phyloP scores from a whole-genome alignment of 1,140 invertebrate genomes.

The Coelopa frigida region DNA sequence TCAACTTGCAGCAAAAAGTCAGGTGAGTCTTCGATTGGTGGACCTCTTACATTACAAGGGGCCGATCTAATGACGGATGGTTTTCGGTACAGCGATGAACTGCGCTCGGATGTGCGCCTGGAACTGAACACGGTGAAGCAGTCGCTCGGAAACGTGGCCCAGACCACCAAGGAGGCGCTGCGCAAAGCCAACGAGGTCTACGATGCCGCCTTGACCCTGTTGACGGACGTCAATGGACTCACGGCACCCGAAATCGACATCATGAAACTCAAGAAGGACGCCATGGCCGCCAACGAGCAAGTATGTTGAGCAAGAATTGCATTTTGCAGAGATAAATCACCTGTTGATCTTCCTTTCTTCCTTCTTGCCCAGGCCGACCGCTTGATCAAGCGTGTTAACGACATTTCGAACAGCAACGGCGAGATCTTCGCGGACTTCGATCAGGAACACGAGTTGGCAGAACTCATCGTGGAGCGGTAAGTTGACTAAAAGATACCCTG shows the following conservation, averaged over 20 bases:
- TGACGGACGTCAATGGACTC: slow-evolving; percentile 67
- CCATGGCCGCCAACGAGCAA: slow-evolving; percentile 54
- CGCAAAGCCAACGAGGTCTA: slow-evolving; percentile 66
- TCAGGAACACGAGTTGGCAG: slow-evolving; percentile 56
- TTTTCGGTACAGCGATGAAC: slow-evolving; percentile 50
- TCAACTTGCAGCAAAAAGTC: slow-evolving; percentile 71
- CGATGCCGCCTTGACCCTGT: slow-evolving; percentile 69
- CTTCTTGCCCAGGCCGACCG: slow-evolving; percentile 19
- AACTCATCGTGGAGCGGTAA: slow-evolving; percentile 58
- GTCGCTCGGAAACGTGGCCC: slow-evolving; percentile 60
- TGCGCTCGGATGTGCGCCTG: slow-evolving; percentile 49
- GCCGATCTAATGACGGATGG: background rate
- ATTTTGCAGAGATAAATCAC: background rate
- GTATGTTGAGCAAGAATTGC: slow-evolving; percentile 44
- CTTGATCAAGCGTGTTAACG: slow-evolving; percentile 28
- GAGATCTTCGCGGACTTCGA: slow-evolving; percentile 32
- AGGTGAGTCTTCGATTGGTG: slow-evolving; percentile 48
- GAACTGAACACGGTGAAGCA: slow-evolving; percentile 55
- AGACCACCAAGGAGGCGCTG: slow-evolving; percentile 63
- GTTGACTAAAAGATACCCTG: slow-evolving; percentile 28
- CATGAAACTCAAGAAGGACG: slow-evolving; percentile 57
- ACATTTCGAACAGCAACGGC: slow-evolving; percentile 28
- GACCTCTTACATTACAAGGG: no score
- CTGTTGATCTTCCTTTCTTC: background rate
- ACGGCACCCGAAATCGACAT: slow-evolving; percentile 69